Evolutionary conservation across 2,888 invertebrate species (phyloP), one percentile per base, ranked within the genome.

Genomic region (Mechanitis messenoides): DNA sequence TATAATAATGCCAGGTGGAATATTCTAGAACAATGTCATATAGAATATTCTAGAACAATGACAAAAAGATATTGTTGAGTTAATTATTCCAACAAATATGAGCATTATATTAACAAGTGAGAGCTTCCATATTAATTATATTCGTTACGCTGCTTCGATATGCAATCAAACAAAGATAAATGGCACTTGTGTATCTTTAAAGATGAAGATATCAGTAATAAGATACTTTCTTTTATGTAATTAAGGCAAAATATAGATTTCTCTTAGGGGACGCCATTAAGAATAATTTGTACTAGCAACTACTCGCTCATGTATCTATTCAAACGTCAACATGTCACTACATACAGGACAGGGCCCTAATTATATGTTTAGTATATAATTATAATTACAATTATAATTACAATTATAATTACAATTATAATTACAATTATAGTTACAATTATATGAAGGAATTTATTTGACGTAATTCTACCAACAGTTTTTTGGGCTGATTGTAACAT

Each of bases 271-370:
- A 64, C 59, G 60, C 59, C 59, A 33, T 45, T 60, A 47, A 45
- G 71, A 72, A 71, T 69, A 70, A 72, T 63, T 59, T 66, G 68
- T 69, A 63, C 65, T 66, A 65, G 62, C 66, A 63, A 69, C 67
- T 64, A 61, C 62, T 58, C 58, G 66, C 67, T 63, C 62, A 61
- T 55, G 59, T 60, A 53, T 47, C 67, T 55, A 71, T 69, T 69
- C 65, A 68, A 62, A 68, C 62, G 61, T 66, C 65, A 62, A 65
- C 58, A 45, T 69, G 69, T 67, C 69, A 68, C 62, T 47, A 7
- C 7, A 50, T 5, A 31, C 31, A 50, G 9, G 42, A 42, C 9
- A 42, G 2, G 42, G 42, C 1, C 7, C 9, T 11, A 7, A 3
- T 9, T 9, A 9, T 42, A 3, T 42, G 9, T 9, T 42, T 42